These are phyloP conservation scores for Volucella inflata DNA, from an alignment of 2,888 invertebrate genomes.

Conservation along the genomic window DNA sequence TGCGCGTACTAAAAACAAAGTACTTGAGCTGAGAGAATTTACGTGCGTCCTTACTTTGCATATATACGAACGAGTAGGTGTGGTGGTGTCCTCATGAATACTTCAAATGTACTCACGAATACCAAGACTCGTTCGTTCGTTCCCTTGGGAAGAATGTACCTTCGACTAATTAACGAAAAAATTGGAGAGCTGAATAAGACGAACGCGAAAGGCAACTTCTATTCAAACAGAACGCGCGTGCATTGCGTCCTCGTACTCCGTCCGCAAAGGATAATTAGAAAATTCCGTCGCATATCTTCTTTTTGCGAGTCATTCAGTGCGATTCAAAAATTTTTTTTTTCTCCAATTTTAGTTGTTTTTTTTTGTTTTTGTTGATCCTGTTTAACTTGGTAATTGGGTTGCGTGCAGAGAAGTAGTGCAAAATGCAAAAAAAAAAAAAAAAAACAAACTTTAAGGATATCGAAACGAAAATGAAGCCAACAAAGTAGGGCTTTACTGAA, in stretches of 20 bases:
- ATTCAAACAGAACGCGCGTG: constrained; percentile 24
- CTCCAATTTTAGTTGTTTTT: not conserved
- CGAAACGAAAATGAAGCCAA: not conserved
- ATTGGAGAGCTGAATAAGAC: constrained; percentile 11
- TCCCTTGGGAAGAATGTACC: constrained; percentile 14
- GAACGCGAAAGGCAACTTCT: constrained; percentile 11
- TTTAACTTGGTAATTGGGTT: constrained; percentile 58
- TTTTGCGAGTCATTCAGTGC: constrained; percentile 18
- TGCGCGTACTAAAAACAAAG: constrained; percentile 14
- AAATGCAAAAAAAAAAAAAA: no score
- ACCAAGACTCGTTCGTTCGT: constrained; percentile 1
- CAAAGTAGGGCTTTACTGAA: not conserved
- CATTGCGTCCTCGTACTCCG: not conserved
- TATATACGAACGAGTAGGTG: constrained; percentile 28
- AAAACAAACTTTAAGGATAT: constrained; percentile 32
- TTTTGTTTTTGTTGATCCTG: constrained; percentile 21
- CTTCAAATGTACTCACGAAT: constrained; percentile 24
- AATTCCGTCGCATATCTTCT: constrained; percentile 54
- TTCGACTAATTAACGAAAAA: constrained; percentile 67
- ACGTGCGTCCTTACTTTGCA: constrained; percentile 42
- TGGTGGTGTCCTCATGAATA: not conserved
- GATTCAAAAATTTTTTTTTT: constrained; percentile 14
- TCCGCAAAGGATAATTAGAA: constrained; percentile 53
- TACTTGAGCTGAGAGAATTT: constrained; percentile 22
- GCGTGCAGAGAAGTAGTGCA: constrained; percentile 47